Conservation (phyloP, 1,140 invertebrate genomes). For the Drosophila triauraria region DNA sequence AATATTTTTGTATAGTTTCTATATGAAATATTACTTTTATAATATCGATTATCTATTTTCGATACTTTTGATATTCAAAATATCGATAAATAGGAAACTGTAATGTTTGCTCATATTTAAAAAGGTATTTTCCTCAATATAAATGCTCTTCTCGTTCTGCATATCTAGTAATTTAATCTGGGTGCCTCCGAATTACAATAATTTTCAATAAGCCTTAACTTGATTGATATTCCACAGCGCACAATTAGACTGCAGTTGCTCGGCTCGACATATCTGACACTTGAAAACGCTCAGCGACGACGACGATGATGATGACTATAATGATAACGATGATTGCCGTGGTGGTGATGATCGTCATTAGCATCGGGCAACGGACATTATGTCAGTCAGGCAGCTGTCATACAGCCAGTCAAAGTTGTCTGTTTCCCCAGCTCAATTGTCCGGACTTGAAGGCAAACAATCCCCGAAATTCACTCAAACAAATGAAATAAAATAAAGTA, state of each 20-base stretch:
- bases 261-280: slow-evolving; percentile 49
- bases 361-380: slow-evolving; percentile 67
- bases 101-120: not conserved
- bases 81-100: too few species aligned
- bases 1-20: not conserved
- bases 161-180: slow-evolving; percentile 46
- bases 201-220: slow-evolving; percentile 60
- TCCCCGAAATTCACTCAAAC: slow-evolving; percentile 48
- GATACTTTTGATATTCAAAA: too few species aligned
- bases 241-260: slow-evolving; percentile 46
- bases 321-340: slow-evolving; percentile 44
- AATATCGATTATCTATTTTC: too few species aligned
- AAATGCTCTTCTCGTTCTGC: not conserved
- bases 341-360: slow-evolving; percentile 59
- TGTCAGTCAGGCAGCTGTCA: slow-evolving; percentile 80
- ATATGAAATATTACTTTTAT: too few species aligned
- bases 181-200: slow-evolving; percentile 62
- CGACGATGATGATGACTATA: slow-evolving; percentile 37
- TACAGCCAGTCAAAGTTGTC: slow-evolving; percentile 44
- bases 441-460: slow-evolving; percentile 61
- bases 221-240: slow-evolving; percentile 42
- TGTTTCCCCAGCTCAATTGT: slow-evolving; percentile 47
- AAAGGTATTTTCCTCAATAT: too few species aligned
- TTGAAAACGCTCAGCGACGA: slow-evolving; percentile 42
- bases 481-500: slow-evolving; percentile 43